Evolutionary conservation across 92 coral and sea anemone species (phyloP).

Genomic region (Galaxea fascicularis): DNA sequence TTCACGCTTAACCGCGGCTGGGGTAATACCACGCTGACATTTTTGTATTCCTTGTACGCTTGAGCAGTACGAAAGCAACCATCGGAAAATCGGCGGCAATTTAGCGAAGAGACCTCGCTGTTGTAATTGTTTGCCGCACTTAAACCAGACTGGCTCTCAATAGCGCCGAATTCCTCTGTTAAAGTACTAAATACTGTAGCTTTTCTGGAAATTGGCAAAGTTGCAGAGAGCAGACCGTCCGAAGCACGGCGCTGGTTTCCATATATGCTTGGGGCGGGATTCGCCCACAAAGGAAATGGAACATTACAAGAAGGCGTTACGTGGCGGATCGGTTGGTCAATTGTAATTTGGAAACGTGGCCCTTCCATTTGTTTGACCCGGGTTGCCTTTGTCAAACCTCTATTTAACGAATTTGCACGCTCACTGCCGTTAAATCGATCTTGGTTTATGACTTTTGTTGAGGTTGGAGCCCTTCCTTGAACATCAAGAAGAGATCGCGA

Average conservation of each 20-base stretch:
- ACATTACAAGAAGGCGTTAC: slow-evolving; percentile 29
- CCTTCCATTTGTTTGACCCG: slow-evolving; percentile 1
- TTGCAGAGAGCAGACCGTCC: slow-evolving; percentile 26
- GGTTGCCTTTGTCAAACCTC: slow-evolving; percentile 13
- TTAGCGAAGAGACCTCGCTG: slow-evolving; percentile 32
- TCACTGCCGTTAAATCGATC: slow-evolving; percentile 7
- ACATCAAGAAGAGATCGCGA: slow-evolving; percentile 19
- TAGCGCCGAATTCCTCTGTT: slow-evolving; percentile 23
- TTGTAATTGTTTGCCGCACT: neutral
- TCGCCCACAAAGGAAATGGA: slow-evolving; percentile 21
- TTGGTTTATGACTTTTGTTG: slow-evolving; percentile 15
- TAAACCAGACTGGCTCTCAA: neutral
- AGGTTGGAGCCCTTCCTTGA: slow-evolving; percentile 44
- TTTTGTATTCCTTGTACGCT: slow-evolving; percentile 14
- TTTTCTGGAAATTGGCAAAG: slow-evolving; percentile 9
- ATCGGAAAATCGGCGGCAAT: slow-evolving; percentile 60
- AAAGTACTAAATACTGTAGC: slow-evolving; percentile 20
- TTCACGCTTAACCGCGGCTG: slow-evolving; percentile 36
- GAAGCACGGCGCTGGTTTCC: slow-evolving; percentile 40
- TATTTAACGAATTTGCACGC: neutral
- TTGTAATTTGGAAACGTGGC: slow-evolving; percentile 37
- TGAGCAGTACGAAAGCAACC: slow-evolving; percentile 41
- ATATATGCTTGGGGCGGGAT: neutral
- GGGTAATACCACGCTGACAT: slow-evolving; percentile 47
- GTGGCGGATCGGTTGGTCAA: slow-evolving; percentile 41